A percentile compares a stretch with the other conserved stretches of the same genome.
phyloP scores from a whole-genome alignment of 2,113 vertebrate species.

The Bungarus multicinctus region DNA sequence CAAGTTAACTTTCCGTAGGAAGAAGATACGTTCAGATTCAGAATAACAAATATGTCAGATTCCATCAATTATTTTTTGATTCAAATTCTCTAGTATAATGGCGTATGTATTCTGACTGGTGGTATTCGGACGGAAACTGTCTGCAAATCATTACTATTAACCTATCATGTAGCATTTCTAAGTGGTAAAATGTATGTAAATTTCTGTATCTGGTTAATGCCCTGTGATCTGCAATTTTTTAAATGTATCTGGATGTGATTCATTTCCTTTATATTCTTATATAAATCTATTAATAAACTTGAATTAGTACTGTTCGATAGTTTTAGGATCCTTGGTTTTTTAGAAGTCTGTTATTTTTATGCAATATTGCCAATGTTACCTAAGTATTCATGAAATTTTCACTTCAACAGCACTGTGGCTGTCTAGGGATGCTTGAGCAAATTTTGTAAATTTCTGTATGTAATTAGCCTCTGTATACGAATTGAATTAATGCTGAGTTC shows the following conservation, averaged over 20 bases:
- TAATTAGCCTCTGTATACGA: background rate
- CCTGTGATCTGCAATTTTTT: background rate
- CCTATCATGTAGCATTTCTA: background rate
- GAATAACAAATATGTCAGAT: background rate
- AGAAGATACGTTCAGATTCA: background rate
- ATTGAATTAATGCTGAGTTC: background rate
- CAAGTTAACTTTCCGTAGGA: background rate
- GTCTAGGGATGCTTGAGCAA: background rate
- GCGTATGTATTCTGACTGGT: background rate
- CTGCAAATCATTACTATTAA: background rate
- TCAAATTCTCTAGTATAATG: background rate
- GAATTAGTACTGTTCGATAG: background rate
- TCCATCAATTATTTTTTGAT: background rate
- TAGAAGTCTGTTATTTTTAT: background rate
- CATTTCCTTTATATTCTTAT: conserved; percentile 25
- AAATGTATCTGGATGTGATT: conserved; percentile 17
- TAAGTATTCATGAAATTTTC: background rate
- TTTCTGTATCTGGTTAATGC: background rate
- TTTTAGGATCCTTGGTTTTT: background rate
- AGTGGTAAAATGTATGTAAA: background rate
- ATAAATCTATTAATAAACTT: conserved; percentile 12
- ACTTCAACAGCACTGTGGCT: background rate
- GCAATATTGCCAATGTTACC: background rate
- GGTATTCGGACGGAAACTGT: background rate
- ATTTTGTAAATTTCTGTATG: background rate